A percentile compares a stretch with the other conserved stretches of the same genome.
Conservation (phyloP, 23 tunicate genomes). For the Clavelina lepadiformis region DNA sequence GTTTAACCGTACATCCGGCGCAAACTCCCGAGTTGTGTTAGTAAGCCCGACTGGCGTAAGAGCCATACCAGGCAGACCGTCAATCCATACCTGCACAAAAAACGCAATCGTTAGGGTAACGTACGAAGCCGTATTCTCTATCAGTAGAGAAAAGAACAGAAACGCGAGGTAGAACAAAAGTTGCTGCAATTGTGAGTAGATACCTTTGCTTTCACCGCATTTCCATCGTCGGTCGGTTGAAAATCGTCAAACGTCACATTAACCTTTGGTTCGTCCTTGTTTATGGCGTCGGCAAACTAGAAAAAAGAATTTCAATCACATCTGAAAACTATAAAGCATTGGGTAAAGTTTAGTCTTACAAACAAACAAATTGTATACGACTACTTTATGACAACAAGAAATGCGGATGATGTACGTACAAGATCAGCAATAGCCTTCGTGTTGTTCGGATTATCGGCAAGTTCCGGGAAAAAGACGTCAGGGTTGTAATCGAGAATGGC, state of each 20-base stretch:
- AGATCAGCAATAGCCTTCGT: no score
- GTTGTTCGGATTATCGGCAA: not conserved
- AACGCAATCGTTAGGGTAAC: not conserved
- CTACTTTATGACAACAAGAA: no score
- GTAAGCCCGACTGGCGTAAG: constrained; percentile 20
- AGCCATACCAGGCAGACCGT: constrained; percentile 17
- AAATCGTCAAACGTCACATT: constrained; percentile 10
- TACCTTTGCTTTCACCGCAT: constrained; percentile 15
- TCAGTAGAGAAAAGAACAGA: no score
- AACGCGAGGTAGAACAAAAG: not conserved
- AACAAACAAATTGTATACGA: no score
- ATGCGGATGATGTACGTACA: no score
- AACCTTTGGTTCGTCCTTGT: not conserved
- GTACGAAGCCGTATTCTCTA: no score
- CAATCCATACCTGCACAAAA: constrained; percentile 12
- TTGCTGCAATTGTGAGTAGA: not conserved
- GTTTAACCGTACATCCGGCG: not conserved
- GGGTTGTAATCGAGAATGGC: not conserved
- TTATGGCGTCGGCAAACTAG: constrained; percentile 4
- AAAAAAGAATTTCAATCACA: constrained; percentile 4
- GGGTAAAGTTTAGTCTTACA: no score
- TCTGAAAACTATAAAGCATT: no score
- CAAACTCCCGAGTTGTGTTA: constrained; percentile 5
- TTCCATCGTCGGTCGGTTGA: constrained; percentile 8
- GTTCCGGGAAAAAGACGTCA: not conserved